A percentile compares a stretch with the other conserved stretches of the same genome.
These are phyloP conservation scores for Holacanthus passer DNA, from an alignment of 2,113 vertebrate genomes.

Conservation along the genomic window DNA sequence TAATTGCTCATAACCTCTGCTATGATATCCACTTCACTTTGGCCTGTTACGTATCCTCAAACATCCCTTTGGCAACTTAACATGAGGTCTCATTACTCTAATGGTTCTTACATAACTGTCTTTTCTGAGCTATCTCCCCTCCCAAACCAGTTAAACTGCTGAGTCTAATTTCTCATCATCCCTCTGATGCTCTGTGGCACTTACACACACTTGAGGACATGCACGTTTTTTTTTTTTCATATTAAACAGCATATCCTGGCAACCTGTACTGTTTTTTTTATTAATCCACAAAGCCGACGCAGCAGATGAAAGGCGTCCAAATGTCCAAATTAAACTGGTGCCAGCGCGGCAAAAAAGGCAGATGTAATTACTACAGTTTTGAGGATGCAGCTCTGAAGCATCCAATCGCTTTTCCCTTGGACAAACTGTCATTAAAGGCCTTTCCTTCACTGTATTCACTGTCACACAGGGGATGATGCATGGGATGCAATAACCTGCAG, in stretches of 20 bases:
- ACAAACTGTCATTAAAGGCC: constrained; percentile 56
- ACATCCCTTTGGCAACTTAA: constrained; percentile 2
- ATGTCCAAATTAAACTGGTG: not conserved
- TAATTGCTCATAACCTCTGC: not conserved
- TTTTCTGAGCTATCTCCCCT: constrained; percentile 9
- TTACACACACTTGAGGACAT: not conserved
- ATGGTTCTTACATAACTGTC: constrained; percentile 54
- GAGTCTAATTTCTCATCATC: not conserved
- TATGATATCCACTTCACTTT: not conserved
- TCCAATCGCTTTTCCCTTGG: constrained; percentile 33
- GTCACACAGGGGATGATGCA: constrained; percentile 67
- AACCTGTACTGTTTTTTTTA: not conserved
- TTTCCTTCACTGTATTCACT: constrained; percentile 52
- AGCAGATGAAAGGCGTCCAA: constrained; percentile 8
- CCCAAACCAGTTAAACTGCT: constrained; percentile 41
- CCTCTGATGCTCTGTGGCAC: not conserved
- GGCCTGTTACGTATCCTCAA: not conserved
- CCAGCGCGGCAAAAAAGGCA: not conserved
- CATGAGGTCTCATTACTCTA: constrained; percentile 48
- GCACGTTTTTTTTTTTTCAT: constrained; percentile 3
- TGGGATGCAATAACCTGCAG: constrained; percentile 69
- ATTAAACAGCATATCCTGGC: not conserved
- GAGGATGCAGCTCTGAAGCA: constrained; percentile 25
- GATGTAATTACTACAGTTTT: constrained; percentile 34
- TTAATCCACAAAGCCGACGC: constrained; percentile 12